phyloP scores from a whole-genome alignment of 2,113 vertebrate species.

The Corythaixoides concolor region DNA sequence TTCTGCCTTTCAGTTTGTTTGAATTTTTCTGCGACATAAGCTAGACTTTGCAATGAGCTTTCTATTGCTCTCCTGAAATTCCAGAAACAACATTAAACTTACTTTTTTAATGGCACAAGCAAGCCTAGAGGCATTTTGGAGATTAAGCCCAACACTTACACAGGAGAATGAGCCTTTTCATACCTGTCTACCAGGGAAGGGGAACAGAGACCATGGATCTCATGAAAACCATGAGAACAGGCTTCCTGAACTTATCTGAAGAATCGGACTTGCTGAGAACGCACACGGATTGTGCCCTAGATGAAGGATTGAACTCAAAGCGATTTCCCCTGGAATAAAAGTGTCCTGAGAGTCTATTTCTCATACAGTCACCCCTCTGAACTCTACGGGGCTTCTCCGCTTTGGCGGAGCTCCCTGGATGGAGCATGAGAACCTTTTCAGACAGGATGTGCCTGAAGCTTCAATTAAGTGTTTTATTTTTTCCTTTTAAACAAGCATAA shows the following conservation, averaged over 20 bases:
- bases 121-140: neutral
- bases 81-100: neutral
- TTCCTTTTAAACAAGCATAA: too few relatives aligned
- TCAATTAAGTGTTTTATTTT: too few relatives aligned
- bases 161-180: neutral
- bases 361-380: neutral
- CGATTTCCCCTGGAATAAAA: fast-evolving
- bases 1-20: neutral
- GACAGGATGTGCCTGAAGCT: too few relatives aligned
- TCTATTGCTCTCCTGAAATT: too few relatives aligned
- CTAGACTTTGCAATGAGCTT: too few relatives aligned
- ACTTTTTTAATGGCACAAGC: neutral
- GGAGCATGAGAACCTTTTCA: neutral
- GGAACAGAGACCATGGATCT: neutral
- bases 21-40: too few relatives aligned
- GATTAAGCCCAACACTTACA: neutral
- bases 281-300: neutral
- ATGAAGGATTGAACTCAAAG: neutral
- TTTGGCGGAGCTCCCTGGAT: neutral
- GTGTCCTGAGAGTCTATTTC: neutral
- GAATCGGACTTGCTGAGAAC: neutral
- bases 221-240: neutral
- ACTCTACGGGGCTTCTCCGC: neutral
- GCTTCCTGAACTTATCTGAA: neutral
- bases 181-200: neutral